These are phyloP conservation scores for Cheilosia scutellata DNA, from an alignment of 2,888 invertebrate species.

Conservation along the genomic window DNA sequence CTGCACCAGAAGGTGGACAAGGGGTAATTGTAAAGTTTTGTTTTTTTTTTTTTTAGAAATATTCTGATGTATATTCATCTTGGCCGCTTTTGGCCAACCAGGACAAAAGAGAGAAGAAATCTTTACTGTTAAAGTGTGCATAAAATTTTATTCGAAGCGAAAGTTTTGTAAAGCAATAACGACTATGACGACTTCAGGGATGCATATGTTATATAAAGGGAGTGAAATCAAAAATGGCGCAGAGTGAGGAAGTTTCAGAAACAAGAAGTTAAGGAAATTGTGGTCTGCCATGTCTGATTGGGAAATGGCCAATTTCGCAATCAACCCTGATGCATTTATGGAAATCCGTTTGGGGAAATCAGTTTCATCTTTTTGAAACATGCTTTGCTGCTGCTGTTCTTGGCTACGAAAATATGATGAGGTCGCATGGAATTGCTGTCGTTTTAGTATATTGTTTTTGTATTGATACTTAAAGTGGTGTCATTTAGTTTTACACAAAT, in stretches of 20 bases:
- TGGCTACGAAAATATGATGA: slow-evolving; percentile 48
- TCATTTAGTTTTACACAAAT: neutral
- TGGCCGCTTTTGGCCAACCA: slow-evolving; percentile 21
- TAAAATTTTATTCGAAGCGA: slow-evolving; percentile 70
- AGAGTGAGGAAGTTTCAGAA: slow-evolving; percentile 23
- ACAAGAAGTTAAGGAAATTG: slow-evolving; percentile 69
- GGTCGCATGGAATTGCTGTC: slow-evolving; percentile 23
- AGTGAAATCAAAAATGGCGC: slow-evolving; percentile 9
- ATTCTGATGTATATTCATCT: slow-evolving; percentile 51
- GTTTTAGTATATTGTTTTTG: slow-evolving; percentile 1
- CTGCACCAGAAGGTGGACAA: neutral
- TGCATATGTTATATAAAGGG: neutral
- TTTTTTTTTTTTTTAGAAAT: no score
- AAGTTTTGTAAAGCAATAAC: slow-evolving; percentile 59
- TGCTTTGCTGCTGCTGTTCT: slow-evolving; percentile 11
- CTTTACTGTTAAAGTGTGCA: slow-evolving; percentile 54
- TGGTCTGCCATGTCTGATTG: slow-evolving; percentile 73
- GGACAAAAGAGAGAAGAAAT: slow-evolving; percentile 22
- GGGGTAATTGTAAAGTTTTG: slow-evolving; percentile 33
- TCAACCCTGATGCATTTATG: slow-evolving; percentile 73
- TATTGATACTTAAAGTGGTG: slow-evolving; percentile 7
- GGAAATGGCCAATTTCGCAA: slow-evolving; percentile 75
- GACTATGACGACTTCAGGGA: slow-evolving; percentile 33
- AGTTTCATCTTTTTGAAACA: slow-evolving; percentile 56
- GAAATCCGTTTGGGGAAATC: slow-evolving; percentile 71